A percentile compares a stretch with the other conserved stretches of the same genome.
Evolutionary conservation across 2,888 invertebrate species (phyloP).

Genomic region (Malthinus flaveolus): DNA sequence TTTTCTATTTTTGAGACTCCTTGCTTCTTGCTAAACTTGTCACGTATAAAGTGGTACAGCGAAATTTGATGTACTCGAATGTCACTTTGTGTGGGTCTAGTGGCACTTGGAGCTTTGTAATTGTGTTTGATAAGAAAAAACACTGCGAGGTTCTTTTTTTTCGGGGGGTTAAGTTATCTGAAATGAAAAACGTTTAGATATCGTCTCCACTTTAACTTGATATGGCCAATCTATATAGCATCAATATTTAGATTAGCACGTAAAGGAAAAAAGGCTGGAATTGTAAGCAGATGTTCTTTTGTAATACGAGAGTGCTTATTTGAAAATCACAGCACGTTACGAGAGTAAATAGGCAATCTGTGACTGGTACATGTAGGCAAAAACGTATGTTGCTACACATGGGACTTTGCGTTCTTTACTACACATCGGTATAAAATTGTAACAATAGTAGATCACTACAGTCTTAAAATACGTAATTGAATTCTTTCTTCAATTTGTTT

Average conservation of each 20-base stretch:
- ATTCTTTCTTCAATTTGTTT: conserved; percentile 28
- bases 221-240: conserved; percentile 16
- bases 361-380: conserved; percentile 37
- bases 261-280: conserved; percentile 20
- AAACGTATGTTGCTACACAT: conserved; percentile 29
- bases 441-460: conserved; percentile 30
- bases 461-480: conserved; percentile 32
- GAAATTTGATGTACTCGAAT: no score
- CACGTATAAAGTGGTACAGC: no score
- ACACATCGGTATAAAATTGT: conserved; percentile 29
- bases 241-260: conserved; percentile 23
- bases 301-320: conserved; percentile 25
- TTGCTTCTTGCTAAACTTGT: no score
- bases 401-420: conserved; percentile 23
- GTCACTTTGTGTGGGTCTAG: no score
- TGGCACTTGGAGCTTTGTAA: no score
- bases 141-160: not conserved
- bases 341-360: conserved; percentile 45
- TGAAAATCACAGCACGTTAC: conserved; percentile 41
- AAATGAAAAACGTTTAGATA: conserved; percentile 12
- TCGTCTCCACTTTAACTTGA: conserved; percentile 8
- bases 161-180: conserved; percentile 12
- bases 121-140: no score
- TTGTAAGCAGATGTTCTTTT: conserved; percentile 28
- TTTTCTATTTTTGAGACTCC: no score